Base-by-base conservation (phyloP, 2,797 vertebrate species). In the Cirrhinus mrigala region DNA sequence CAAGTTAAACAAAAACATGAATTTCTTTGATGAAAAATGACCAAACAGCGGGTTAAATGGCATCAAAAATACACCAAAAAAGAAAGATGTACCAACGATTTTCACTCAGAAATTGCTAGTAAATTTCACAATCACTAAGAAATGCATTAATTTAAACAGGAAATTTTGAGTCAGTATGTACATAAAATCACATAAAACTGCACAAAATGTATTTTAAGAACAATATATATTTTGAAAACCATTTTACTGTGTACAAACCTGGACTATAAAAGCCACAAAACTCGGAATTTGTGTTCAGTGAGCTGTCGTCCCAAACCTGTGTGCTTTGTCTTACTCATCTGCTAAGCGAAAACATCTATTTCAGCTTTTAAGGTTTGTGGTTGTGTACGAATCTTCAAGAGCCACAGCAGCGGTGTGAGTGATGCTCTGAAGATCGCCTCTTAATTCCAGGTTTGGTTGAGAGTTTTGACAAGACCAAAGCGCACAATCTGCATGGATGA, bases 371-470 rank as follows among this genome's bases (percentile, higher is more conserved):
- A 66, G 44, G 44, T n/a, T 64, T 64, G 18, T 3, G 3, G 37
- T 82, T 58, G 9, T 20, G 15, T 24, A 64, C 7, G 3, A 22
- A 74, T 74, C 24, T 48, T 18, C 68, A 24, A 82, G 50, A 71
- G 24, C 40, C 20, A 64, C 5, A 11, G 22, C 79, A 10, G 69
- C 2, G 10, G 4, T 66, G 8, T 40, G 71, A 52, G 56, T 40
- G 44, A 50, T 12, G 48, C n/a, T 77, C 29, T 27, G 44, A 6
- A 14, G 46, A 87, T 54, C 7, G 50, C 15, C 75, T 79, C 33
- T 48, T 70, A 70, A 84, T 79, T 84, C 76, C 50, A 70, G 75
- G 85, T 79, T 79, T 66, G 54, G 33, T 37, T 74, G n/a, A 84
- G 50, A 79, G 48, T 60, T 60, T 56, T 84, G 82, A 84, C 86